These are phyloP conservation scores for Bombylius discolor DNA, from an alignment of 2,888 invertebrate genomes.

Conservation along the genomic window DNA sequence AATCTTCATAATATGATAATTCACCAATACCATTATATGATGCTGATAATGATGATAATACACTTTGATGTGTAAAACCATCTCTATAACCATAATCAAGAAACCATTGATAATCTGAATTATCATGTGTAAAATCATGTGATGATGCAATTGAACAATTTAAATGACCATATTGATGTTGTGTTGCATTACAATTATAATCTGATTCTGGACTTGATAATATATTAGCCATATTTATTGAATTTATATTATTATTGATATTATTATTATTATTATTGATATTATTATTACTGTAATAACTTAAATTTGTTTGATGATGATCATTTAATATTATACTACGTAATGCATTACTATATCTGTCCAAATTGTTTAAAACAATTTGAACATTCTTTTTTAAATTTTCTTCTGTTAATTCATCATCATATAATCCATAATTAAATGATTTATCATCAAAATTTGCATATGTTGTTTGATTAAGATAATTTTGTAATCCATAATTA, in stretches of 20 bases:
- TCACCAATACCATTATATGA: conserved; percentile 62
- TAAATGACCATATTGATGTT: conserved; percentile 11
- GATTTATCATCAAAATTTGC: conserved; percentile 1
- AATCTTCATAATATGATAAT: conserved; percentile 65
- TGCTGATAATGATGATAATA: conserved; percentile 66
- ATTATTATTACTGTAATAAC: conserved; percentile 22
- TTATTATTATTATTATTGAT: background rate
- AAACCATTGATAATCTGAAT: conserved; percentile 86
- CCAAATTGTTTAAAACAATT: conserved; percentile 36
- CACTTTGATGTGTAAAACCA: conserved; percentile 61
- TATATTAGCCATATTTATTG: conserved; percentile 21
- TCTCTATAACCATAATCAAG: conserved; percentile 80
- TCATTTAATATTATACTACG: conserved; percentile 36
- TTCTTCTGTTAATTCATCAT: conserved; percentile 35
- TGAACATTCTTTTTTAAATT: conserved; percentile 37
- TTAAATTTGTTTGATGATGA: conserved; percentile 20
- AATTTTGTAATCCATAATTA: conserved; percentile 13
- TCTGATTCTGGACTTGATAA: conserved; percentile 29
- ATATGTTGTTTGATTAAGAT: conserved; percentile 11
- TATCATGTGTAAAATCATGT: conserved; percentile 64
- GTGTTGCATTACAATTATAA: conserved; percentile 36
- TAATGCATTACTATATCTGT: conserved; percentile 35
- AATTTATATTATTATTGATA: background rate
- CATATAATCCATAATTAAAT: conserved; percentile 1
- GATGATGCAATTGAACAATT: conserved; percentile 37